Base-by-base conservation (phyloP, 1,140 invertebrate genomes). In the Rhyzopertha dominica region DNA sequence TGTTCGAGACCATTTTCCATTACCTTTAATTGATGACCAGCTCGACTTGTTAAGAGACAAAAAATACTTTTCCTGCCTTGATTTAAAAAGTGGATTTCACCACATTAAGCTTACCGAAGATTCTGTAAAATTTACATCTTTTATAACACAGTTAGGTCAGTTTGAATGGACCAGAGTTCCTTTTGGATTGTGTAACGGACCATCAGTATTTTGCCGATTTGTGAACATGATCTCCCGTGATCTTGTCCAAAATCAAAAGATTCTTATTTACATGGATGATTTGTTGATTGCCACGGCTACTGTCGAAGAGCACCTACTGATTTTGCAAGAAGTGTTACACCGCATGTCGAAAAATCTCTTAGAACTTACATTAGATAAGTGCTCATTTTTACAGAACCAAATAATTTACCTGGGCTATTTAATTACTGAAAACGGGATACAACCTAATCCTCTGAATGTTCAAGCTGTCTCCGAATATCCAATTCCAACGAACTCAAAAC, bases 11-110 rank as follows among this genome's bases (percentile, higher is more conserved):
- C 45, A 48, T 14, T 66, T 47, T 40, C 61, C 58, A 4, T 35
- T 62, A 16, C 61, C 59, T 1, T 28, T 58, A 5, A 62, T 63
- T n/a, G 59, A 65, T 1, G 52, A 63, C 16, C 34, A 51, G 9
- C 25, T 64, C 9, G 60, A 61, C 12, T 39, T 35, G 9, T 28
- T 64, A 4, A 22, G 25, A n/a, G 39, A 46, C 9, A 51, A 44
- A 48, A 35, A 34, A 7, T 30, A 53, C 13, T 66, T 59, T 47
- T 52, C 52, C 24, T 48, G 45, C 5, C 26, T 53, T 5, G 48
- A 60, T 43, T 24, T 61, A 5, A 54, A 41, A 30, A 36, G 39
- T 16, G 47, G 39, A 20, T 54, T 56, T 23, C 45, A 51, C 17
- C 48, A 56, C 17, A 40, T 58, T 2, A 25, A 25, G 5, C 34